Conservation (phyloP, 2,888 invertebrate genomes). For the Helleia helle region DNA sequence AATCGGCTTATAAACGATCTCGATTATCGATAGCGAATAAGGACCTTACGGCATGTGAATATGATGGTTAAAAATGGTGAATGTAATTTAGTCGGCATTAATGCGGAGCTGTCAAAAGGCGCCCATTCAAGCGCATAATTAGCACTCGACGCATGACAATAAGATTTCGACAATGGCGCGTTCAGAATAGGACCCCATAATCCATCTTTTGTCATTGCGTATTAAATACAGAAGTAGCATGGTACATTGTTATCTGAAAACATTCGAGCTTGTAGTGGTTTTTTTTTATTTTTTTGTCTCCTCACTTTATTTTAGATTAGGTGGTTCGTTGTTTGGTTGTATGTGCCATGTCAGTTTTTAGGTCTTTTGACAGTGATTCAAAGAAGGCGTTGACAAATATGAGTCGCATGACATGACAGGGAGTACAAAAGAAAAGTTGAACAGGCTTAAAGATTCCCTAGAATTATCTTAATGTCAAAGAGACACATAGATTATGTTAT, state of each 20-base stretch:
- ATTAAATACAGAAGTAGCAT: slow-evolving; percentile 3
- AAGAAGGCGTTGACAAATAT: too few species aligned
- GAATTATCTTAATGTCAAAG: too few species aligned
- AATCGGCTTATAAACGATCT: slow-evolving; percentile 34
- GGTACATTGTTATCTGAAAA: neutral
- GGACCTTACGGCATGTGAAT: neutral
- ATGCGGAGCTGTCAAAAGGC: slow-evolving; percentile 35
- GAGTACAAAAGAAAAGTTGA: too few species aligned
- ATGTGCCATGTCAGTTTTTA: too few species aligned
- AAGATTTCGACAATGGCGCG: slow-evolving; percentile 41
- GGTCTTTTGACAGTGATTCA: too few species aligned
- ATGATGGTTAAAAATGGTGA: neutral
- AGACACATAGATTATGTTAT: too few species aligned
- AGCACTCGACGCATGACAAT: slow-evolving; percentile 44
- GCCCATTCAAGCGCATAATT: slow-evolving; percentile 49
- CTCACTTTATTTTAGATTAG: too few species aligned
- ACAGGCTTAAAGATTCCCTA: too few species aligned
- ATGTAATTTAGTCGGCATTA: neutral
- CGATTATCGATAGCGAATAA: slow-evolving; percentile 24
- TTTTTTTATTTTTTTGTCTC: too few species aligned
- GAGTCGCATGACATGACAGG: too few species aligned
- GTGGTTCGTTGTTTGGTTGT: too few species aligned
- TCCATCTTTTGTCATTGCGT: slow-evolving; percentile 30
- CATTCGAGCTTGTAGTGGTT: too few species aligned
- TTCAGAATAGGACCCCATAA: slow-evolving; percentile 37